These are phyloP conservation scores for Procavia capensis DNA, from an alignment of 2,113 vertebrate genomes.

Conservation along the genomic window DNA sequence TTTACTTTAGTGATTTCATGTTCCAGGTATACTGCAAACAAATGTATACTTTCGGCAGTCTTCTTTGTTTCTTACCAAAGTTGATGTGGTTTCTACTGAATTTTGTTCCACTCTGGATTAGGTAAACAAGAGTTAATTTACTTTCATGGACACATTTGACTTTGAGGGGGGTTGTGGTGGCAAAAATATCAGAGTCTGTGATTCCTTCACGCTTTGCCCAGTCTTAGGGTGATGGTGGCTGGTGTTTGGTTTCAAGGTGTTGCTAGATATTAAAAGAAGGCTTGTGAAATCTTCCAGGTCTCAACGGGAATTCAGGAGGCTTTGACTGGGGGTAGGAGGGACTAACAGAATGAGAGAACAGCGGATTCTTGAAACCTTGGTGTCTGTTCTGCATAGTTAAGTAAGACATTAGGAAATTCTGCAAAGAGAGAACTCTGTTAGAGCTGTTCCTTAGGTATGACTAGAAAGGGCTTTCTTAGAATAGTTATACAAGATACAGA, in stretches of 20 bases:
- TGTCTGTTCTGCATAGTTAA: background rate
- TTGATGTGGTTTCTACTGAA: constrained; percentile 43
- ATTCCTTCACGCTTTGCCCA: background rate
- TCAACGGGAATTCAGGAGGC: background rate
- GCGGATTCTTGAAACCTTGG: background rate
- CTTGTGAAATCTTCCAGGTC: background rate
- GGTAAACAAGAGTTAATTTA: constrained; percentile 56
- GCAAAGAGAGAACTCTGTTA: background rate
- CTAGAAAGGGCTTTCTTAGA: constrained; percentile 9
- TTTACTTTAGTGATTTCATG: constrained; percentile 48
- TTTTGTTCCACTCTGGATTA: background rate
- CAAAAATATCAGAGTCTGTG: constrained; percentile 50
- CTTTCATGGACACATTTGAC: background rate
- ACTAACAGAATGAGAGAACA: background rate
- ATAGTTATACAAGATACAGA: constrained; percentile 8
- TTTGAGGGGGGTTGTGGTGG: background rate
- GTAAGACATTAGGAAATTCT: constrained; percentile 1
- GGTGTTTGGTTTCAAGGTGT: background rate
- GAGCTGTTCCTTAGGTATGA: background rate
- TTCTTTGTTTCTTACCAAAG: constrained; percentile 45
- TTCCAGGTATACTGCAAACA: constrained; percentile 30
- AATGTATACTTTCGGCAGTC: background rate
- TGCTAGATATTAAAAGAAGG: background rate
- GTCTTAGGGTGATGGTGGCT: background rate
- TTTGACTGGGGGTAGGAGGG: background rate